phyloP scores from a whole-genome alignment of 2,797 vertebrate genomes.

The Trematomus bernacchii region DNA sequence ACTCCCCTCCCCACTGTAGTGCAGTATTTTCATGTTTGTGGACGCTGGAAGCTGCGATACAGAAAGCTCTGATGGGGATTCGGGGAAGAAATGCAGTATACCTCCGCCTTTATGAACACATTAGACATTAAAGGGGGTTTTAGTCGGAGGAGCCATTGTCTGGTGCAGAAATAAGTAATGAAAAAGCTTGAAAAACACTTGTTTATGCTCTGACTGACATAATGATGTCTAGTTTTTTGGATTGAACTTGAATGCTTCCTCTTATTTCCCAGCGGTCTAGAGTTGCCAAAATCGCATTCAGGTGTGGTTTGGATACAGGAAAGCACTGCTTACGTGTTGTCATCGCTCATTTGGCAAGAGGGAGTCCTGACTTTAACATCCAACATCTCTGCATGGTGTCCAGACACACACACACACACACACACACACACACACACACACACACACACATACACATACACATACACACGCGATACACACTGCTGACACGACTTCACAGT shows the following conservation, averaged over 20 bases:
- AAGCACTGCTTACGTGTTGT: conserved; percentile 15
- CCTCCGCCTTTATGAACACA: not conserved
- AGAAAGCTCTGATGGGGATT: not conserved
- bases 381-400: not conserved
- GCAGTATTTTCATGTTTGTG: conserved; percentile 42
- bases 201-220: conserved; percentile 9
- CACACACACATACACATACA: no score
- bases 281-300: conserved; percentile 42
- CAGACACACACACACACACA: not conserved
- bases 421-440: no score
- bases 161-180: conserved; percentile 3
- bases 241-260: conserved; percentile 26
- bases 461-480: no score
- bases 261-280: conserved; percentile 21
- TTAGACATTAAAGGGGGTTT: not conserved
- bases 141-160: conserved; percentile 10
- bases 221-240: conserved; percentile 1
- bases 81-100: not conserved
- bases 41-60: conserved; percentile 27
- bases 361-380: not conserved
- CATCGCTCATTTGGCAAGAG: conserved; percentile 21
- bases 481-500: not conserved
- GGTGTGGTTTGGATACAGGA: conserved; percentile 16
- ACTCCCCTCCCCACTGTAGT: not conserved
- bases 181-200: not conserved